A percentile compares a stretch with the other conserved stretches of the same genome.
These are phyloP conservation scores for Drosophila incognita DNA, from an alignment of 2,888 invertebrate species.

Conservation along the genomic window DNA sequence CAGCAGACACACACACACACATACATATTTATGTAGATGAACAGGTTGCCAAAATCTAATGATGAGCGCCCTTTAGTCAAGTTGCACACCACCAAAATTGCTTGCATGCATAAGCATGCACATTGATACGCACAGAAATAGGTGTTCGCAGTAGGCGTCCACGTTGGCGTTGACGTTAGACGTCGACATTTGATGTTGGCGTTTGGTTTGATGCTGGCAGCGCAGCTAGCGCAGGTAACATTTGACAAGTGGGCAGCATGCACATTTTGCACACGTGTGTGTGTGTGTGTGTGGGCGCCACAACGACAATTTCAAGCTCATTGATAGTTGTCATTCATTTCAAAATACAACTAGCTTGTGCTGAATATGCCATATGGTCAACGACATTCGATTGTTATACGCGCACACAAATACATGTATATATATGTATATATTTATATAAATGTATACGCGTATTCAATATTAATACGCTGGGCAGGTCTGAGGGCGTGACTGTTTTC, in stretches of 20 bases:
- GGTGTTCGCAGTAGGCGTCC: not conserved
- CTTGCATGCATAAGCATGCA: not conserved
- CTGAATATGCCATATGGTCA: slow-evolving; percentile 50
- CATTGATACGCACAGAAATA: not conserved
- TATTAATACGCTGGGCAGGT: slow-evolving; percentile 41
- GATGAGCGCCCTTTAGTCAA: slow-evolving; percentile 34
- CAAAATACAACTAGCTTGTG: slow-evolving; percentile 28
- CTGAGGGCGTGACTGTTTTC: slow-evolving; percentile 32
- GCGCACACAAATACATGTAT: not conserved
- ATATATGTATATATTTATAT: not conserved
- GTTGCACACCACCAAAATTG: slow-evolving; percentile 34
- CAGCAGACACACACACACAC: slow-evolving; percentile 13
- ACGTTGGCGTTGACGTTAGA: slow-evolving; percentile 25
- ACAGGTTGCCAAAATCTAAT: slow-evolving; percentile 43
- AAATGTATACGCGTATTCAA: not conserved
- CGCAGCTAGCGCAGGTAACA: slow-evolving; percentile 44
- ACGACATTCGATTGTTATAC: slow-evolving; percentile 19
- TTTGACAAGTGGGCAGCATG: slow-evolving; percentile 58
- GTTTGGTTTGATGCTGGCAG: slow-evolving; percentile 11
- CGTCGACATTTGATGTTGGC: slow-evolving; percentile 16
- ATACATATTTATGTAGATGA: slow-evolving; percentile 3
- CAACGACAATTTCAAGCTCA: slow-evolving; percentile 48
- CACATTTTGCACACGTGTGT: slow-evolving; percentile 40
- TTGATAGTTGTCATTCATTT: slow-evolving; percentile 68
- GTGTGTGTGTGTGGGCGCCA: slow-evolving; percentile 52